These are phyloP conservation scores for Leptopilina drosophilae DNA, from an alignment of 2,888 invertebrate species.

Conservation along the genomic window DNA sequence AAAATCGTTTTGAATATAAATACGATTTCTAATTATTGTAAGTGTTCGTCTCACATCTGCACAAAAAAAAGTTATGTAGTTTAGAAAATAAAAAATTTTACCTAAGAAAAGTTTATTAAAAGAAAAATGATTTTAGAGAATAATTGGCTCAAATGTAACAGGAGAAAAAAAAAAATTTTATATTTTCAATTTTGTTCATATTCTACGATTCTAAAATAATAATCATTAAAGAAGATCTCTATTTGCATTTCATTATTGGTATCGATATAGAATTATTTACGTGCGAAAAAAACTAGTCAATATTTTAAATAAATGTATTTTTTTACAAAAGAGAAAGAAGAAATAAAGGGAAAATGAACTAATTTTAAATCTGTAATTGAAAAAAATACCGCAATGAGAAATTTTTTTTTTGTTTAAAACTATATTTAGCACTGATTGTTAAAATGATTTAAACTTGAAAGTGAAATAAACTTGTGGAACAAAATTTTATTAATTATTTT, in stretches of 20 bases:
- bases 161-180: not conserved
- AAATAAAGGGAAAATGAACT: conserved; percentile 46
- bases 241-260: conserved; percentile 57
- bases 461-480: not conserved
- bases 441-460: conserved; percentile 49
- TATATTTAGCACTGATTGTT: conserved; percentile 30
- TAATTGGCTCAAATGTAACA: conserved; percentile 27
- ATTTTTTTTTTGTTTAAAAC: conserved; percentile 52
- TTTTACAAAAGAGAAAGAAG: conserved; percentile 62
- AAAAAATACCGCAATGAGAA: not conserved
- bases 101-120: not conserved
- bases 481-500: too few relatives aligned
- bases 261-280: conserved; percentile 43
- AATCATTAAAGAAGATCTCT: conserved; percentile 23
- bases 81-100: conserved; percentile 10
- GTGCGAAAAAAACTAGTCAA: conserved; percentile 68
- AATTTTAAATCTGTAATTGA: conserved; percentile 54
- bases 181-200: not conserved
- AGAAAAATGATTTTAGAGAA: not conserved
- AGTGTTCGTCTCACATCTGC: conserved; percentile 21
- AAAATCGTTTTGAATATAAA: conserved; percentile 24
- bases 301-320: conserved; percentile 73
- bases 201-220: conserved; percentile 22
- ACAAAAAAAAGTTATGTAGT: conserved; percentile 36
- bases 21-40: conserved; percentile 21